These are phyloP conservation scores for Microctonus brassicae DNA, from an alignment of 2,888 invertebrate species.

Conservation along the genomic window DNA sequence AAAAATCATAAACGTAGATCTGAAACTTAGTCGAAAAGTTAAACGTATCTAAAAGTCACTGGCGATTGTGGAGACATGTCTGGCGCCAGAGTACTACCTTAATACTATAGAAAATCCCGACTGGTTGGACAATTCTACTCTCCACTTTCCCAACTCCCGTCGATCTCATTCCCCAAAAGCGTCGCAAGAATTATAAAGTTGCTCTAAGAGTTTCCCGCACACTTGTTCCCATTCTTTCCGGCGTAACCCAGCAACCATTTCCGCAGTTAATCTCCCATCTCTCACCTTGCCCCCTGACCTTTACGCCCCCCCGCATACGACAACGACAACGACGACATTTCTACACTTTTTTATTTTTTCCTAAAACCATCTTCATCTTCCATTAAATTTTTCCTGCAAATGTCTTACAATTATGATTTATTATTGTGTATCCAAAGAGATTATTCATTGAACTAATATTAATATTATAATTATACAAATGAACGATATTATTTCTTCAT, in stretches of 20 bases:
- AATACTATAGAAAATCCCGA: slow-evolving; percentile 35
- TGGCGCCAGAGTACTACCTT: slow-evolving; percentile 69
- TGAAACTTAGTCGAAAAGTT: too few species aligned
- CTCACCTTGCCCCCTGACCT: slow-evolving; percentile 9
- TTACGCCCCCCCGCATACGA: slow-evolving; percentile 26
- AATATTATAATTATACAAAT: too few species aligned
- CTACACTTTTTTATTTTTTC: slow-evolving; percentile 25
- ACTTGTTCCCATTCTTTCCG: slow-evolving; percentile 30
- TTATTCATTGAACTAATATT: too few species aligned
- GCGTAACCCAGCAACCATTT: slow-evolving; percentile 6
- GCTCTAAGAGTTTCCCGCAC: slow-evolving; percentile 50
- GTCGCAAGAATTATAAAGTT: slow-evolving; percentile 70
- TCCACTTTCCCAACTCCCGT: slow-evolving; percentile 42
- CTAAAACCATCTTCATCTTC: slow-evolving; percentile 8
- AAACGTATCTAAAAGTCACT: slow-evolving; percentile 7
- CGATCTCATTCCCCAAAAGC: slow-evolving; percentile 67
- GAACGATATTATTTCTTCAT: too few species aligned
- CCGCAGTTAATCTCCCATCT: not conserved
- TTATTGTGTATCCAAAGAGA: too few species aligned
- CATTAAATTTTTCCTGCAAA: not conserved
- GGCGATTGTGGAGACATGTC: slow-evolving; percentile 58
- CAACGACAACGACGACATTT: not conserved
- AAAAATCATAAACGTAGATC: too few species aligned
- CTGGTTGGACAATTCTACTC: slow-evolving; percentile 24
- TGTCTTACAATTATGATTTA: too few species aligned